phyloP scores from a whole-genome alignment of 53 echinoderm and acorn worm genomes.

The Holothuria scabra region DNA sequence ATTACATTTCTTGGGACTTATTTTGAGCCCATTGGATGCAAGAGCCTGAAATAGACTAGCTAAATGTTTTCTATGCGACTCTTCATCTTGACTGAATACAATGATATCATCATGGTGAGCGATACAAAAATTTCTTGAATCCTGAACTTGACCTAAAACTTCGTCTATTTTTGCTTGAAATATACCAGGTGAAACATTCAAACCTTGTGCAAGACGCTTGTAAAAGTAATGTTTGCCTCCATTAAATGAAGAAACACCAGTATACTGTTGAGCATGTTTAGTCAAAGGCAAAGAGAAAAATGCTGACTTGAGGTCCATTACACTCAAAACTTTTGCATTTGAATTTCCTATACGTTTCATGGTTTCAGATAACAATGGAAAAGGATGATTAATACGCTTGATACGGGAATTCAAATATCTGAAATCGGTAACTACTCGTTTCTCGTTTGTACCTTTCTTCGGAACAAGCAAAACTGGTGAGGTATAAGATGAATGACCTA shows the following conservation, averaged over 20 bases:
- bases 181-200: slow-evolving; percentile 50
- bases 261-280: no score
- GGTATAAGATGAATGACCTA: no score
- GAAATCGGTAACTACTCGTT: no score
- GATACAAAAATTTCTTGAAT: slow-evolving; percentile 50
- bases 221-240: slow-evolving; percentile 48
- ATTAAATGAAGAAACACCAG: slow-evolving; percentile 50
- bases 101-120: slow-evolving; percentile 67
- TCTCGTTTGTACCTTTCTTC: no score
- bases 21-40: slow-evolving; percentile 1
- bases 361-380: slow-evolving; percentile 13
- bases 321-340: slow-evolving; percentile 36
- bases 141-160: slow-evolving; percentile 35
- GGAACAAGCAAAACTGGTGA: no score
- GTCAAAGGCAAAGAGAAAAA: no score
- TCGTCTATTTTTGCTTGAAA: slow-evolving; percentile 65
- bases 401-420: no score
- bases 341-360: slow-evolving; percentile 55
- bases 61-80: slow-evolving; percentile 43
- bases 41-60: slow-evolving; percentile 14
- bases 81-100: slow-evolving; percentile 45
- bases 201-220: slow-evolving; percentile 55
- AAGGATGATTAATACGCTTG: slow-evolving; percentile 42
- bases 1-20: slow-evolving; percentile 46
- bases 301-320: no score